Percentiles rank a stretch among this genome's conserved stretches.
Evolutionary conservation across 2,888 invertebrate genomes (phyloP).

Genomic region (Alloscopus bannaensis): DNA sequence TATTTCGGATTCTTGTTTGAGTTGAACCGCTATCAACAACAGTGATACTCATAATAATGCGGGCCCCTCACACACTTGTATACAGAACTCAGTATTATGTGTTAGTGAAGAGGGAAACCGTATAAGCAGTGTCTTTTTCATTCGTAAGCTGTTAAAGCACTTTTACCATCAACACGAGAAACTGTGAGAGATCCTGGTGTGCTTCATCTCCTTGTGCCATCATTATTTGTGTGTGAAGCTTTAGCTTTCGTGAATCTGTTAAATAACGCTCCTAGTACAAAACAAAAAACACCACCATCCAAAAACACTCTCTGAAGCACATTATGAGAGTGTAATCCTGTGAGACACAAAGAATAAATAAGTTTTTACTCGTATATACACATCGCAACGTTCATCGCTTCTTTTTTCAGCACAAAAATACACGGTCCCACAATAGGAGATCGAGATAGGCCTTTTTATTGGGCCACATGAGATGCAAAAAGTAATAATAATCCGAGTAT

Average conservation of each 20-base stretch:
- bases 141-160: slow-evolving; percentile 12
- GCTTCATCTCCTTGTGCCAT: slow-evolving; percentile 22
- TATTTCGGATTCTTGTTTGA: slow-evolving; percentile 54
- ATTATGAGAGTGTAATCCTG: too few relatives aligned
- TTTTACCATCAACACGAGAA: slow-evolving; percentile 23
- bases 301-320: too few relatives aligned
- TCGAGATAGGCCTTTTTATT: too few relatives aligned
- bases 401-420: too few relatives aligned
- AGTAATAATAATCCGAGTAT: too few relatives aligned
- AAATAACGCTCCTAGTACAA: slow-evolving; percentile 6
- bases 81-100: too few relatives aligned
- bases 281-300: slow-evolving; percentile 6
- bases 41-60: too few relatives aligned
- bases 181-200: slow-evolving; percentile 10
- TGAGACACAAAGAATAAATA: not conserved
- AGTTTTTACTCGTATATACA: not conserved
- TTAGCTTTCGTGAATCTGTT: slow-evolving; percentile 17
- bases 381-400: too few relatives aligned
- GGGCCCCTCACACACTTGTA: too few relatives aligned
- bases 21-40: slow-evolving; percentile 4
- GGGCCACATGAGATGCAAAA: too few relatives aligned
- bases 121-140: slow-evolving; percentile 5
- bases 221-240: slow-evolving; percentile 31
- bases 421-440: too few relatives aligned
- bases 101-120: slow-evolving; percentile 2